These are phyloP conservation scores for Celastrina argiolus DNA, from an alignment of 2,888 invertebrate genomes.

Conservation along the genomic window DNA sequence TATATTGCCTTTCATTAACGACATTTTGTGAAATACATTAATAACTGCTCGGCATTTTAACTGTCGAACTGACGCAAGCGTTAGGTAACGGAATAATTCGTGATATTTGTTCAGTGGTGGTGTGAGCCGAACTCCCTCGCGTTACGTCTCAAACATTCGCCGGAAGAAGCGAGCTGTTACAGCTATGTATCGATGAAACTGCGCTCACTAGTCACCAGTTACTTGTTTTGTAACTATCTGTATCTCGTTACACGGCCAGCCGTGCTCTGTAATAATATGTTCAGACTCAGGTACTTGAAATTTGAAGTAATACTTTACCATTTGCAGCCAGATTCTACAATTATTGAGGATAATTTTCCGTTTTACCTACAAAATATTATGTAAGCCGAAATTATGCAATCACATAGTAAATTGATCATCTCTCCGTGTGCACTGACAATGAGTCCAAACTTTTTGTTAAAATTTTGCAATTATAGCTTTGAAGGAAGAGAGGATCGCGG, in stretches of 20 bases:
- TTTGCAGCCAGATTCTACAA: too few relatives aligned
- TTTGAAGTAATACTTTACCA: too few relatives aligned
- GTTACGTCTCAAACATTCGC: neutral
- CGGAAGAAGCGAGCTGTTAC: neutral
- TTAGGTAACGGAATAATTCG: constrained; percentile 4
- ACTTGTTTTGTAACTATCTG: neutral
- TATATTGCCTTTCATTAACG: neutral
- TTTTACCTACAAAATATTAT: too few relatives aligned
- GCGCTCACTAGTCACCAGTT: neutral
- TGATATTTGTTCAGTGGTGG: neutral
- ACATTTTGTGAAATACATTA: neutral
- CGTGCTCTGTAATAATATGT: neutral
- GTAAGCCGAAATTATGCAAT: too few relatives aligned
- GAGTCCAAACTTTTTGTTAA: too few relatives aligned
- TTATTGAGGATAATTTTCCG: too few relatives aligned
- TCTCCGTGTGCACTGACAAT: too few relatives aligned
- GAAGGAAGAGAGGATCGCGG: too few relatives aligned
- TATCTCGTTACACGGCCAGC: neutral
- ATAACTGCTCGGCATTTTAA: neutral
- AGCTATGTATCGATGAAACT: neutral
- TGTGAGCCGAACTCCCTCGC: neutral
- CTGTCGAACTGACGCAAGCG: neutral
- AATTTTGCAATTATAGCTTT: too few relatives aligned
- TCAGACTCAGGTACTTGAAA: too few relatives aligned
- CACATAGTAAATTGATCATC: too few relatives aligned